Evolutionary conservation across 2,888 invertebrate genomes (phyloP).

Genomic region (Abrostola triplasia): DNA sequence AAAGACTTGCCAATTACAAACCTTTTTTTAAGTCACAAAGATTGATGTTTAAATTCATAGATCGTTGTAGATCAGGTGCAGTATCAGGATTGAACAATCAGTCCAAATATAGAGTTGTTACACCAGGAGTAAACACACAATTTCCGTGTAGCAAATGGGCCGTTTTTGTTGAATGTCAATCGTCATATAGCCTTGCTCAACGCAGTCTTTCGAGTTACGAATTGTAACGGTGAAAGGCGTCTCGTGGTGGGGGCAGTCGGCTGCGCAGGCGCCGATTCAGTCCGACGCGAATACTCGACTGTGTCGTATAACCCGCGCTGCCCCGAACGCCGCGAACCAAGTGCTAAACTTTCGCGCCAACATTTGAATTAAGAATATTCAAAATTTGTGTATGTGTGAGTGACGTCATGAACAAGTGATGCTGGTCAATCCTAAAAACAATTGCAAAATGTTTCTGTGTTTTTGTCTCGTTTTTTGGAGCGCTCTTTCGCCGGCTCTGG

Average conservation of each 20-base stretch:
- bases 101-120: conserved; percentile 48
- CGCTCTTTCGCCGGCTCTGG: conserved; percentile 77
- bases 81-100: conserved; percentile 36
- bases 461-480: conserved; percentile 82
- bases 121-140: conserved; percentile 62
- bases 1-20: not conserved
- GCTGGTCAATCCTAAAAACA: conserved; percentile 62
- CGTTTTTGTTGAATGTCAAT: conserved; percentile 86
- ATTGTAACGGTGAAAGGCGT: conserved; percentile 83
- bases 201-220: conserved; percentile 80
- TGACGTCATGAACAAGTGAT: conserved; percentile 77
- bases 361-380: conserved; percentile 57
- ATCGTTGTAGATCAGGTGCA: not conserved
- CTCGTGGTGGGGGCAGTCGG: conserved; percentile 65
- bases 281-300: conserved; percentile 67
- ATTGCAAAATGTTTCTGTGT: conserved; percentile 81
- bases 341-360: conserved; percentile 75
- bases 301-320: conserved; percentile 39
- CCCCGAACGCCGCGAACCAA: conserved; percentile 34
- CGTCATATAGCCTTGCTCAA: conserved; percentile 86
- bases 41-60: not conserved
- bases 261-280: conserved; percentile 60
- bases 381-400: conserved; percentile 59
- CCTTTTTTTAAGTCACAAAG: no score
- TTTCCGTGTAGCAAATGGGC: conserved; percentile 78